Percentiles rank a stretch among this genome's conserved stretches.
Conservation (phyloP, 2,797 vertebrate genomes). For the Tiaroga cobitis region DNA sequence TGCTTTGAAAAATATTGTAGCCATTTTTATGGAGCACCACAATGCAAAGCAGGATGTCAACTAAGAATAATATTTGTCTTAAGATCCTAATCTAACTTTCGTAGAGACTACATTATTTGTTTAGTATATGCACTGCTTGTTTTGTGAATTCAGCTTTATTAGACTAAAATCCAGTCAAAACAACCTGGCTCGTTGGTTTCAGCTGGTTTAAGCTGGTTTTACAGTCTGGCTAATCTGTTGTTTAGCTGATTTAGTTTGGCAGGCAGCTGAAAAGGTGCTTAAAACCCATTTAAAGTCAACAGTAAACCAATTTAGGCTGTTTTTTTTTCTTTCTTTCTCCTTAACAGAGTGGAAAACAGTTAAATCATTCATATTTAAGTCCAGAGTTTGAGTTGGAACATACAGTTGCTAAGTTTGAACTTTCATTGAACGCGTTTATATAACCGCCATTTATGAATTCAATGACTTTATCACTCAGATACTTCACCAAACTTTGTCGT, state of each 20-base stretch:
- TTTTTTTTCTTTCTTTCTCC: background rate
- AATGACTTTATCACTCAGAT: conserved; percentile 1
- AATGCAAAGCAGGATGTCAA: conserved; percentile 57
- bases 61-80: conserved; percentile 44
- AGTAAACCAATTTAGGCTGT: background rate
- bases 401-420: background rate
- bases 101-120: too few relatives aligned
- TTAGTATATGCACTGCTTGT: background rate
- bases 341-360: background rate
- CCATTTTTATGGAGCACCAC: conserved; percentile 44
- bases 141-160: background rate
- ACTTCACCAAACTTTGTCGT: background rate
- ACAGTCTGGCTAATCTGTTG: background rate
- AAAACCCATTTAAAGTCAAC: background rate
- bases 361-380: background rate
- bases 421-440: background rate
- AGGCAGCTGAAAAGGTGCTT: background rate
- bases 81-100: conserved; percentile 1
- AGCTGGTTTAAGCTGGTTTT: background rate
- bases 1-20: conserved; percentile 62
- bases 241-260: background rate
- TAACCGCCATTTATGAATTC: background rate
- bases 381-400: background rate
- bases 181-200: background rate
- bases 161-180: background rate